A percentile compares a stretch with the other conserved stretches of the same genome.
These are phyloP conservation scores for Anthoscopus minutus DNA, from an alignment of 2,113 vertebrate genomes.

Conservation along the genomic window DNA sequence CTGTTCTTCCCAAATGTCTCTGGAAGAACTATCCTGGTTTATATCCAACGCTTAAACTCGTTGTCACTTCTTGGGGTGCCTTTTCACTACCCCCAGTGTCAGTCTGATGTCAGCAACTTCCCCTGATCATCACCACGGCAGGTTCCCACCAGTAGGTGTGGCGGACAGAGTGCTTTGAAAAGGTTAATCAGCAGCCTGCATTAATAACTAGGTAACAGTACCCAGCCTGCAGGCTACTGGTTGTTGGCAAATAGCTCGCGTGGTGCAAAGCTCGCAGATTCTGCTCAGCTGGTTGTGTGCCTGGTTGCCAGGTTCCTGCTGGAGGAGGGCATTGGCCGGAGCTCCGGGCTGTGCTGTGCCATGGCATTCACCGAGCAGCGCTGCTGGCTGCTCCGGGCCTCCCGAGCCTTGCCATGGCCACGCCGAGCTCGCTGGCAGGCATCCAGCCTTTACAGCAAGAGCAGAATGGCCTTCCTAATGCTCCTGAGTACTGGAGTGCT, in stretches of 20 bases:
- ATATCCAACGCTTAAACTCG: background rate
- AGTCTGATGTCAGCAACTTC: background rate
- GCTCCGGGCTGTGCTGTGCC: background rate
- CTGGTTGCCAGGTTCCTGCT: conserved; percentile 11
- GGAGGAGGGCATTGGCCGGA: conserved; percentile 10
- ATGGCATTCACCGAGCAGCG: background rate
- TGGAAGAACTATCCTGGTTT: background rate
- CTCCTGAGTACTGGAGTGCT: background rate
- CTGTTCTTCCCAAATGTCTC: background rate
- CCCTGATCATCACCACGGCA: background rate
- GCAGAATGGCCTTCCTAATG: background rate
- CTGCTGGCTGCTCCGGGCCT: background rate
- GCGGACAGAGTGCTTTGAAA: conserved; percentile 17
- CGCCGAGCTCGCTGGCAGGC: too few species aligned
- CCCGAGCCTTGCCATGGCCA: background rate
- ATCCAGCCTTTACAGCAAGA: too few species aligned
- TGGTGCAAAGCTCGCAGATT: conserved; percentile 34
- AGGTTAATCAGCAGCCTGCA: conserved; percentile 51
- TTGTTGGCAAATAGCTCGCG: background rate
- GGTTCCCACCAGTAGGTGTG: conserved; percentile 60
- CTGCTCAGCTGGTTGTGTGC: conserved; percentile 30
- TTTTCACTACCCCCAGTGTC: background rate
- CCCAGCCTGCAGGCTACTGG: conserved; percentile 23
- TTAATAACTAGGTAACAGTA: conserved; percentile 58
- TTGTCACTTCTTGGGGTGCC: background rate